Percentiles rank a stretch among this genome's conserved stretches.
Conservation (phyloP, 1,140 invertebrate genomes). For the Ceratina calcarata region DNA sequence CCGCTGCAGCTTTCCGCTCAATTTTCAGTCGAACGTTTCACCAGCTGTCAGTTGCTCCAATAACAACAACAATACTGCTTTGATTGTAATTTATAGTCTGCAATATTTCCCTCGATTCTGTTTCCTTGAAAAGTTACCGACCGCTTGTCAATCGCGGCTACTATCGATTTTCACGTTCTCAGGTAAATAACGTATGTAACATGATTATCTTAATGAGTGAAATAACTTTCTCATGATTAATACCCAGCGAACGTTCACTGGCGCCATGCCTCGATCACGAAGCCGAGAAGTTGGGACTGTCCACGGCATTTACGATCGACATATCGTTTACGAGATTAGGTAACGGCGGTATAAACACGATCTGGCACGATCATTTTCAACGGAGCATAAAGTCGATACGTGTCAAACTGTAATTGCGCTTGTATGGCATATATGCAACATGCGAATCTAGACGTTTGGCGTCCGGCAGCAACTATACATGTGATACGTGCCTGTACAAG, state of each 20-base stretch:
- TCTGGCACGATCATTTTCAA: conserved; percentile 52
- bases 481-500: conserved; percentile 38
- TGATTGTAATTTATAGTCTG: not conserved
- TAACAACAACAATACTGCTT: not conserved
- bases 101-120: conserved; percentile 9
- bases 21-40: conserved; percentile 24
- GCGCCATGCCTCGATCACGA: not conserved
- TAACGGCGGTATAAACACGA: conserved; percentile 40
- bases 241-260: not conserved
- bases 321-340: conserved; percentile 20
- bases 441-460: conserved; percentile 33
- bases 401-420: conserved; percentile 56
- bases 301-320: conserved; percentile 27
- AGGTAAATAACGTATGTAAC: not conserved
- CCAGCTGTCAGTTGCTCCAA: not conserved
- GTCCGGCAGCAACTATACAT: conserved; percentile 14
- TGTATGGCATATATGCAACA: conserved; percentile 27
- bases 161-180: conserved; percentile 22
- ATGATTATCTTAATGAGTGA: conserved; percentile 31
- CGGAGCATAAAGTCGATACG: conserved; percentile 62
- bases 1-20: not conserved
- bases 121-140: not conserved
- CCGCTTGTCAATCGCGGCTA: conserved; percentile 7
- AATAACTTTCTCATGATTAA: conserved; percentile 44
- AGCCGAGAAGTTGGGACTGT: not conserved